phyloP scores from a whole-genome alignment of 2,797 vertebrate genomes.

The Champsocephalus gunnari region DNA sequence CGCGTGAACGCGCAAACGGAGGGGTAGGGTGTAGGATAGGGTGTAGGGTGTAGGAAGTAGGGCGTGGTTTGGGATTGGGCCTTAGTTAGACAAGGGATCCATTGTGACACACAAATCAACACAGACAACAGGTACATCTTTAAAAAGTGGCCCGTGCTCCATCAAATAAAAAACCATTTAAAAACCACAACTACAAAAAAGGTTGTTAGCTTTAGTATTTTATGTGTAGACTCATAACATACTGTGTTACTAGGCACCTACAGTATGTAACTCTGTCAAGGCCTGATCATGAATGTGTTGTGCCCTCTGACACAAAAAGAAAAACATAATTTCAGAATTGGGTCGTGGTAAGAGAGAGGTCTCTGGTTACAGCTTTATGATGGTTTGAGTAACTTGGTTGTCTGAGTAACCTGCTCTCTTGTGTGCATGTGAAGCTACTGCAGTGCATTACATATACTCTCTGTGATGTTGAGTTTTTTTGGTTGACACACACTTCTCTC shows the following conservation, averaged over 20 bases:
- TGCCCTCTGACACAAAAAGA: neutral
- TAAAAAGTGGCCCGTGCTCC: no score
- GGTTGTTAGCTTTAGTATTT: neutral
- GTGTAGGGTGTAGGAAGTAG: no score
- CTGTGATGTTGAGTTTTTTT: no score
- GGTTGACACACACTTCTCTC: no score
- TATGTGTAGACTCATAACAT: neutral
- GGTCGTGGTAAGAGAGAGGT: neutral
- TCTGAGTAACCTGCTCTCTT: conserved; percentile 3
- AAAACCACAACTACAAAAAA: no score
- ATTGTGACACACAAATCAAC: no score
- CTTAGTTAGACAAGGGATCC: no score
- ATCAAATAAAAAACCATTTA: no score
- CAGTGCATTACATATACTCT: neutral
- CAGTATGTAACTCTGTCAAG: conserved; percentile 1
- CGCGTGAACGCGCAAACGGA: no score
- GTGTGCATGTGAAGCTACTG: neutral
- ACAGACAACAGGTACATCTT: no score
- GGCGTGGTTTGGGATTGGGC: no score
- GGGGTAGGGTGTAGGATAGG: no score
- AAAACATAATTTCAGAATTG: neutral
- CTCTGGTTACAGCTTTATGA: neutral
- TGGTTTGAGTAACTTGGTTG: neutral
- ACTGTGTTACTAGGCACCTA: neutral
- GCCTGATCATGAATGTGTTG: neutral